phyloP scores from a whole-genome alignment of 2,888 invertebrate genomes.

The Amphimallon solstitiale region DNA sequence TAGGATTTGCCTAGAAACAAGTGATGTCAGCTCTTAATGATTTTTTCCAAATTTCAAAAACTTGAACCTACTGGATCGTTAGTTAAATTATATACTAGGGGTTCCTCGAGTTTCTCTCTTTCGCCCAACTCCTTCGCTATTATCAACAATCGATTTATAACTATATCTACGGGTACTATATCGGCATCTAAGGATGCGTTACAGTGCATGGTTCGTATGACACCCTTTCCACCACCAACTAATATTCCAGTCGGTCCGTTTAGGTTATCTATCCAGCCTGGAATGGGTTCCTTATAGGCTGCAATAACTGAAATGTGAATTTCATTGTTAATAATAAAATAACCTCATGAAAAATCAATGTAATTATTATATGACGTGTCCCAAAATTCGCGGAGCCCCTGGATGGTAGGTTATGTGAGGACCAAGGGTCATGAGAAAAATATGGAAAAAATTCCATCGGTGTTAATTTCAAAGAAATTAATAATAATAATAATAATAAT shows the following conservation, averaged over 20 bases:
- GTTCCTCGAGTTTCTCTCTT: slow-evolving; percentile 45
- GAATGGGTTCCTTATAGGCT: slow-evolving; percentile 77
- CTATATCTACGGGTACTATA: slow-evolving; percentile 81
- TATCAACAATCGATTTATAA: slow-evolving; percentile 81
- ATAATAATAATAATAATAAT: too few relatives aligned
- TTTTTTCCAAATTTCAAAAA: not conserved
- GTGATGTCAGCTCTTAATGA: not conserved
- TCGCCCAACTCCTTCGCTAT: slow-evolving; percentile 74
- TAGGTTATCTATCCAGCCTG: slow-evolving; percentile 92
- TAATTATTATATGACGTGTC: too few relatives aligned
- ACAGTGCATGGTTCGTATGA: slow-evolving; percentile 86
- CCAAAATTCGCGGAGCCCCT: too few relatives aligned
- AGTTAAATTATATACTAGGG: slow-evolving; percentile 57
- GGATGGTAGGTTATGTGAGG: too few relatives aligned
- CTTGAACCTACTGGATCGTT: slow-evolving; percentile 52
- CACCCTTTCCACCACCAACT: slow-evolving; percentile 84
- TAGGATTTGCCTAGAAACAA: slow-evolving; percentile 69
- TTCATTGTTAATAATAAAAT: too few relatives aligned
- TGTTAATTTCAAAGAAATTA: too few relatives aligned
- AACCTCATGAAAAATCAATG: too few relatives aligned
- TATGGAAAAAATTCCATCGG: too few relatives aligned
- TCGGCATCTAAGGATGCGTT: slow-evolving; percentile 71
- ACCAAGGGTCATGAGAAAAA: too few relatives aligned
- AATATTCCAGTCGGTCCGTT: slow-evolving; percentile 90
- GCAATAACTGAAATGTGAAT: slow-evolving; percentile 76